Evolutionary conservation across 2,888 invertebrate species (phyloP).

Genomic region (Lithophane semibrunnea): DNA sequence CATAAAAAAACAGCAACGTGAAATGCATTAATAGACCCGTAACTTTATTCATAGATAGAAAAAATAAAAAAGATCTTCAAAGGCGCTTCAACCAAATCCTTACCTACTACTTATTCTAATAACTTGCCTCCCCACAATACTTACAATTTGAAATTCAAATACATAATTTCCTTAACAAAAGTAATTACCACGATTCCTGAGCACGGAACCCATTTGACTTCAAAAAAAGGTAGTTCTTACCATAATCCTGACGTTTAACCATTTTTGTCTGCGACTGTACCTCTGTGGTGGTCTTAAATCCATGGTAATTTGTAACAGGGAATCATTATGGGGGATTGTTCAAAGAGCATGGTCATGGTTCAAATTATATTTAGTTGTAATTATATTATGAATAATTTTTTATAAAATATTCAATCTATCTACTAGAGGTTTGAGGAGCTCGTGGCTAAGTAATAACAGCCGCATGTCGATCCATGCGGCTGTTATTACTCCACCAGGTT

Average conservation of each 20-base stretch:
- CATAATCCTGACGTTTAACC: conserved; percentile 53
- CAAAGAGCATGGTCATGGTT: conserved; percentile 64
- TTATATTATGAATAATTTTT: conserved; percentile 6
- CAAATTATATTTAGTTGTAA: conserved; percentile 56
- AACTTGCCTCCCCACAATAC: conserved; percentile 24
- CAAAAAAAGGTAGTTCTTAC: conserved; percentile 34
- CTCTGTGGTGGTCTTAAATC: conserved; percentile 72
- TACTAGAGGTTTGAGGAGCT: no score
- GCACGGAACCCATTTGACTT: conserved; percentile 19
- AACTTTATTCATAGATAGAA: background rate
- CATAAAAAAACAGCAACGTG: background rate
- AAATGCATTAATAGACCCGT: background rate
- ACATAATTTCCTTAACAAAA: conserved; percentile 36
- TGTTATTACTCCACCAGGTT: no score
- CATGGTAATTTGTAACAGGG: conserved; percentile 76
- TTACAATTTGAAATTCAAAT: conserved; percentile 62
- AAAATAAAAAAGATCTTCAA: background rate
- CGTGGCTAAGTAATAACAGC: no score
- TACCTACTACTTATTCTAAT: conserved; percentile 2
- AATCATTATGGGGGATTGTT: conserved; percentile 49
- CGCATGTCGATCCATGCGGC: no score
- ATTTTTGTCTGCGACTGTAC: conserved; percentile 65
- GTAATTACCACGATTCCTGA: conserved; percentile 32
- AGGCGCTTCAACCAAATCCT: background rate
- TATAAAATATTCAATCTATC: background rate